Conservation (phyloP, 2,113 vertebrate species). For the Tor tambroides region DNA sequence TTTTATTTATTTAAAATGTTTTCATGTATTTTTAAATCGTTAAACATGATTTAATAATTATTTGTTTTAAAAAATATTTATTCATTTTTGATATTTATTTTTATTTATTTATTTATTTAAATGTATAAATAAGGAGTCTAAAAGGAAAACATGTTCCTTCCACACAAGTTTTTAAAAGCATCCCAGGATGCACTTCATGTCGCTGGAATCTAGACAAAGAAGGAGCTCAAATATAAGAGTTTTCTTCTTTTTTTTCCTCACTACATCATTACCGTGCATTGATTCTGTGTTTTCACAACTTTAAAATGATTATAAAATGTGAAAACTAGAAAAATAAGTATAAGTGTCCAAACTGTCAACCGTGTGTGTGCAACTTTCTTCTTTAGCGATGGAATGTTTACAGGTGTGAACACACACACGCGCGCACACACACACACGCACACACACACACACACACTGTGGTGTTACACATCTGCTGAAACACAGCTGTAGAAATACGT, state of each 20-base stretch:
- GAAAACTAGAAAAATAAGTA: background rate
- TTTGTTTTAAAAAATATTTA: too few relatives aligned
- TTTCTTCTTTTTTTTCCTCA: background rate
- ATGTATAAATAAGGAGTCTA: background rate
- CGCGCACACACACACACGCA: conserved; percentile 6
- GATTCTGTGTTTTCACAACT: background rate
- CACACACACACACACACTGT: conserved; percentile 35
- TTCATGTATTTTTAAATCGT: background rate
- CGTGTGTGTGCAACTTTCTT: background rate
- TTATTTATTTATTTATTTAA: background rate
- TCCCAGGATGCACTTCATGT: background rate
- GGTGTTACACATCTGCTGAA: conserved; percentile 69
- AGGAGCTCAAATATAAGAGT: background rate
- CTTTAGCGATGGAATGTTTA: background rate
- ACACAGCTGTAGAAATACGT: conserved; percentile 70
- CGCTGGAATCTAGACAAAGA: background rate
- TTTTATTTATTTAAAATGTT: background rate
- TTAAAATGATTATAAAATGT: background rate
- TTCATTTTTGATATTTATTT: background rate
- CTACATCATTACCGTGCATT: background rate
- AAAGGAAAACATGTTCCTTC: background rate
- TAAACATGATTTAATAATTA: background rate
- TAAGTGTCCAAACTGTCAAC: background rate
- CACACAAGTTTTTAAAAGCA: background rate
- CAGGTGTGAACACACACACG: background rate